phyloP scores from a whole-genome alignment of 2,113 vertebrate genomes.

The Pagrus major region DNA sequence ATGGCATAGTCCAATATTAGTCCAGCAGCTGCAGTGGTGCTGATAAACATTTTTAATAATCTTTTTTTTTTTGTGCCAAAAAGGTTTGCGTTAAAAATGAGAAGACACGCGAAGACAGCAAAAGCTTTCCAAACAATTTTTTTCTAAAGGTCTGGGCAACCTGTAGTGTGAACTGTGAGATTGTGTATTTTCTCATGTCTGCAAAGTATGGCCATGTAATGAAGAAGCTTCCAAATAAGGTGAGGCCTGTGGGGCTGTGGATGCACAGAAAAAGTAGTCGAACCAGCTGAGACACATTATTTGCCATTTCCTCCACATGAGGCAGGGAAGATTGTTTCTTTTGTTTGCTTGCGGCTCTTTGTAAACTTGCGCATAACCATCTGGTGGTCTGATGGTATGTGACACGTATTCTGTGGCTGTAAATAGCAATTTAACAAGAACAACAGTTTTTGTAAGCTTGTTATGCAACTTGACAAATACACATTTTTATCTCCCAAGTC shows the following conservation, averaged over 20 bases:
- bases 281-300: conserved; percentile 63
- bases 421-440: background rate
- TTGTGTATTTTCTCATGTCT: too few relatives aligned
- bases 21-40: background rate
- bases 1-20: background rate
- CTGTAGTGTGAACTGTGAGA: background rate
- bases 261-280: background rate
- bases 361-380: conserved; percentile 16
- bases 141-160: background rate
- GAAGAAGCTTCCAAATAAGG: conserved; percentile 9
- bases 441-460: background rate
- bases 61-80: background rate
- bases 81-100: background rate
- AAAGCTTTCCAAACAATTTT: background rate
- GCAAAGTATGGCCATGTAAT: background rate
- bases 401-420: background rate
- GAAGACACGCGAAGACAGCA: background rate
- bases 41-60: background rate
- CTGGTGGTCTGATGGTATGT: background rate
- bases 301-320: conserved; percentile 41
- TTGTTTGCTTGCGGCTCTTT: conserved; percentile 25
- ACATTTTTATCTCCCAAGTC: background rate
- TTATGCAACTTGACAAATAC: background rate
- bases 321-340: conserved; percentile 18
- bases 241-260: background rate